phyloP scores from a whole-genome alignment of 2,888 invertebrate genomes.

The Fragum fragum region DNA sequence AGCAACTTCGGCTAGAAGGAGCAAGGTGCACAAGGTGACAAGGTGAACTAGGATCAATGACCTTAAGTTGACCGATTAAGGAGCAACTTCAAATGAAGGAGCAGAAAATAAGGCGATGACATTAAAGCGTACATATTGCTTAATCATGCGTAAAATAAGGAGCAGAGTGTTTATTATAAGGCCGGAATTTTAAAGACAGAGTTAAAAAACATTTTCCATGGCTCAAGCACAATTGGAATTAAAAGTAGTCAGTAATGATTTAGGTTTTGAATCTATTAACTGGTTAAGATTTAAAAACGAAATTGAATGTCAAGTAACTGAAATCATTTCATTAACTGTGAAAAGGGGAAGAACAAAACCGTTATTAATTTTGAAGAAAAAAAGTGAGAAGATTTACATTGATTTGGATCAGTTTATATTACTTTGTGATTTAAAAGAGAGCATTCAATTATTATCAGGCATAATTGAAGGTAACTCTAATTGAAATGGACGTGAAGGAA shows the following conservation, averaged over 20 bases:
- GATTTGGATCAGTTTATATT: neutral
- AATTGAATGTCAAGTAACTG: neutral
- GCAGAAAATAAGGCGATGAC: no score
- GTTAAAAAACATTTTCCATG: no score
- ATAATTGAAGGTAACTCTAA: neutral
- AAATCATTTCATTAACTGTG: neutral
- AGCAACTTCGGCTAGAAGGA: no score
- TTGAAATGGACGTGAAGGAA: neutral
- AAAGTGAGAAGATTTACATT: neutral
- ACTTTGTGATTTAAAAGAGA: conserved; percentile 16
- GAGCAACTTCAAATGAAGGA: no score
- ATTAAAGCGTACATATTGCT: no score
- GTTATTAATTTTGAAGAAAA: neutral
- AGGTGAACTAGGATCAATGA: no score
- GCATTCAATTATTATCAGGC: neutral
- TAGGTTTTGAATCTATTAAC: neutral
- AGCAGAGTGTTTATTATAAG: no score
- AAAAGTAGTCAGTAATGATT: neutral
- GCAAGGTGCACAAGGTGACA: no score
- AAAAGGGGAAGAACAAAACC: neutral
- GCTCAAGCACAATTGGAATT: neutral
- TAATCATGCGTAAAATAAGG: no score
- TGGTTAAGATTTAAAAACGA: neutral
- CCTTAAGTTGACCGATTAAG: no score
- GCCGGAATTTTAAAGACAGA: no score